Base-by-base conservation (phyloP, 2,113 vertebrate genomes). In the Isichthys henryi region DNA sequence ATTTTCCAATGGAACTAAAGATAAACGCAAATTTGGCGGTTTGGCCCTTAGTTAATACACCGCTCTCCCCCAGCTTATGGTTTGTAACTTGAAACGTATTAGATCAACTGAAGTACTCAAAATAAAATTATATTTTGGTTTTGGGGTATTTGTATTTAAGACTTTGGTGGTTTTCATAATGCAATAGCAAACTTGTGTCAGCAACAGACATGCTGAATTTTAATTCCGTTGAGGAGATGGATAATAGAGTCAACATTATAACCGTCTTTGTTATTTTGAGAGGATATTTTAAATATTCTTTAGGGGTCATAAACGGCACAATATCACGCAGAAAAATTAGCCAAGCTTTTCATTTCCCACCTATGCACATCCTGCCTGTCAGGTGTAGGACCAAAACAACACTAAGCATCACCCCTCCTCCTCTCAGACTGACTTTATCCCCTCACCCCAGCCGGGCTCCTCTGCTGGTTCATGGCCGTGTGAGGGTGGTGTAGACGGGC, bases 401-500 rank as follows among this genome's bases (percentile, higher is more conserved):
- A 84, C 2, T 3, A 70, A 74, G 77, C 49, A 45, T 23, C 11
- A 62, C 23, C 50, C 7, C 49, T 8, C 49, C 27, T 15, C 15
- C 6, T 8, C 74, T 31, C 77, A 45, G 35, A 39, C 31, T n/a
- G n/a, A 21, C 15, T 49, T n/a, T 45, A 74, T 88, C 74, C 74
- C 46, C 31, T 1, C 90, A 90, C 90, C 88, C 93, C 88, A 86
- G 39, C 89, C 39, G 46, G 90, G 45, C 93, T 52, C 84, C 3
- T 27, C 62, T 93, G 92, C 86, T 95, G 93, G 96, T 94, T 97
- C 96, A 99, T 0, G 98, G 98, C 92, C 98, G 97, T 90, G 98
- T 98, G 94, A 99, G 96, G 1, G 98, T 99, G 19, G 98, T 99
- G 91, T 99, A 99, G 94, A 99, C 98, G 0, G 98, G 98, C 96